A percentile compares a stretch with the other conserved stretches of the same genome.
Conservation (phyloP, 1,140 invertebrate genomes). For the Apocrypta bakeri region DNA sequence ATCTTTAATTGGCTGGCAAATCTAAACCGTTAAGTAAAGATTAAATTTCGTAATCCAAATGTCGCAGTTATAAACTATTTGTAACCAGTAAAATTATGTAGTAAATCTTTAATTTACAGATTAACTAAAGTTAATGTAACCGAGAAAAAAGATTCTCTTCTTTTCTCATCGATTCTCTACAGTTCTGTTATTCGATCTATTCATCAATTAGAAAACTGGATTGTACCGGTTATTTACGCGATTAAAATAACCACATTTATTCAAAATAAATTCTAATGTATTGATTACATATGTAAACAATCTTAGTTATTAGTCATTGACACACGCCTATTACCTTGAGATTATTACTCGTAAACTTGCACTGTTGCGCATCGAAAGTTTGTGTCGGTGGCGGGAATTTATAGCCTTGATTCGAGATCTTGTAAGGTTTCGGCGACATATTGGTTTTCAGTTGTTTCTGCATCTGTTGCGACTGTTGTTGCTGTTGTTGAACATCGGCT, state of each 20-base stretch:
- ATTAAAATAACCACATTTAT: background rate
- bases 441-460: slow-evolving; percentile 37
- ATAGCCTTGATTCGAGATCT: slow-evolving; percentile 65
- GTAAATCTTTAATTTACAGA: no score
- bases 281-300: no score
- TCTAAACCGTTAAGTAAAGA: background rate
- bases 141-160: no score
- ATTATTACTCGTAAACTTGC: slow-evolving; percentile 64
- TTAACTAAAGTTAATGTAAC: no score
- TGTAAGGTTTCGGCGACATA: slow-evolving; percentile 59
- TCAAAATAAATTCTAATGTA: background rate
- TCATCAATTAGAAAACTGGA: background rate
- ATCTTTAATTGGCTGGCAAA: slow-evolving; percentile 1
- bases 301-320: no score
- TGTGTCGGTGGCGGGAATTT: slow-evolving; percentile 70
- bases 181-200: background rate
- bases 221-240: background rate
- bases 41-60: no score
- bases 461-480: slow-evolving; percentile 52
- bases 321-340: slow-evolving; percentile 60
- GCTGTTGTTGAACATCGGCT: slow-evolving; percentile 31
- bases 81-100: no score
- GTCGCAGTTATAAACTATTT: background rate
- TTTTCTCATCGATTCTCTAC: no score
- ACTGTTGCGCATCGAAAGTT: slow-evolving; percentile 70